phyloP scores from a whole-genome alignment of 2,797 vertebrate genomes.

The Lagorchestes hirsutus region DNA sequence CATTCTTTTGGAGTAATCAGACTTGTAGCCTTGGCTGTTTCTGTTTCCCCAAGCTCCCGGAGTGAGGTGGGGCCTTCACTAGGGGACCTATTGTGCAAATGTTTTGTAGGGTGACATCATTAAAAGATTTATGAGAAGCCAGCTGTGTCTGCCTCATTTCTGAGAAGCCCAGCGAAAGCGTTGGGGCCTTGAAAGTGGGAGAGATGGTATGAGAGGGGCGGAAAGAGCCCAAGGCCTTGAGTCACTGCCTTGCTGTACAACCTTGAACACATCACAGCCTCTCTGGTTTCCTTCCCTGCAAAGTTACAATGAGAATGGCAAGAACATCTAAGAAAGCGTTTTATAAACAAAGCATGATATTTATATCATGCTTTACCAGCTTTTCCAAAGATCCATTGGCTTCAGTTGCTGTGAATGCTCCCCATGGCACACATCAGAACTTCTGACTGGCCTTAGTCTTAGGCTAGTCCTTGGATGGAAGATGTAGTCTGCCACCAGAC shows the following conservation, averaged over 20 bases:
- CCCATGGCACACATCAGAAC: neutral
- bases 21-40: constrained; percentile 66
- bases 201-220: neutral
- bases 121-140: constrained; percentile 74
- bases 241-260: neutral
- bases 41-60: constrained; percentile 48
- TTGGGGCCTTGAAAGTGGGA: constrained; percentile 32
- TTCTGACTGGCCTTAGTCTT: neutral
- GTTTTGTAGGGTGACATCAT: constrained; percentile 70
- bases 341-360: neutral
- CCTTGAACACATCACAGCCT: neutral
- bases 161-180: constrained; percentile 48
- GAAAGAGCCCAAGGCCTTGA: neutral
- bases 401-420: neutral
- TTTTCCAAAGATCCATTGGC: neutral
- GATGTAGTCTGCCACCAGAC: too few relatives aligned
- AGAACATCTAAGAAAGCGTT: neutral
- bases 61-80: constrained; percentile 58
- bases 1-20: constrained; percentile 79
- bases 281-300: neutral
- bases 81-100: constrained; percentile 52
- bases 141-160: constrained; percentile 67
- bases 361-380: too few relatives aligned
- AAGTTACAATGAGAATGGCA: neutral
- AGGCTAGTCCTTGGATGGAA: too few relatives aligned